Evolutionary conservation across 2,113 vertebrate species (phyloP).

Genomic region (Dascyllus trimaculatus): DNA sequence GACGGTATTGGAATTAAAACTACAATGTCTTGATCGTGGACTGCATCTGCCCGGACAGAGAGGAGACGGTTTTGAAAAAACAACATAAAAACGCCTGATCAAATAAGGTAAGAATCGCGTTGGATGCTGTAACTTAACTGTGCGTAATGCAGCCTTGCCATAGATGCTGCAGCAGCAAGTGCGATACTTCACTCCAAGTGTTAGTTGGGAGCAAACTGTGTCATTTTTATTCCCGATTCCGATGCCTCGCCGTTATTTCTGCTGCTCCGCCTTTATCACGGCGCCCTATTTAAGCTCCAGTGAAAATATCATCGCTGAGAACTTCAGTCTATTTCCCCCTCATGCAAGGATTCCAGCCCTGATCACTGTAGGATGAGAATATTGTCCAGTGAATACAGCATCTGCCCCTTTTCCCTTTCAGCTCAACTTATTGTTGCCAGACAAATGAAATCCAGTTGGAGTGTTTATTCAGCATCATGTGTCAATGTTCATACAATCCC

Average conservation of each 20-base stretch:
- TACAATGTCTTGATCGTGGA: constrained; percentile 13
- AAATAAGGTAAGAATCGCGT: not conserved
- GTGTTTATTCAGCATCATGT: not conserved
- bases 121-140: not conserved
- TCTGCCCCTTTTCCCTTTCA: not conserved
- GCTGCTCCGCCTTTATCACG: constrained; percentile 1
- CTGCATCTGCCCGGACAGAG: constrained; percentile 10
- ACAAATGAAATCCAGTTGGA: constrained; percentile 6
- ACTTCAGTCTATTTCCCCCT: no score
- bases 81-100: constrained; percentile 46
- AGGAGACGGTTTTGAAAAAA: not conserved
- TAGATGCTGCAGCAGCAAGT: not conserved
- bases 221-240: not conserved
- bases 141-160: not conserved
- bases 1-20: constrained; percentile 47
- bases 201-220: not conserved
- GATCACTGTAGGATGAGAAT: not conserved
- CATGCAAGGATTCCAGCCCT: not conserved
- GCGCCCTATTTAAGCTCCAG: constrained; percentile 16
- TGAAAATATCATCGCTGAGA: not conserved
- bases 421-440: not conserved
- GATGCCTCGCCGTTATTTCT: not conserved
- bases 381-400: not conserved
- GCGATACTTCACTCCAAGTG: no score
- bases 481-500: not conserved